These are phyloP conservation scores for Laspeyria flexula DNA, from an alignment of 2,888 invertebrate genomes.

Conservation along the genomic window DNA sequence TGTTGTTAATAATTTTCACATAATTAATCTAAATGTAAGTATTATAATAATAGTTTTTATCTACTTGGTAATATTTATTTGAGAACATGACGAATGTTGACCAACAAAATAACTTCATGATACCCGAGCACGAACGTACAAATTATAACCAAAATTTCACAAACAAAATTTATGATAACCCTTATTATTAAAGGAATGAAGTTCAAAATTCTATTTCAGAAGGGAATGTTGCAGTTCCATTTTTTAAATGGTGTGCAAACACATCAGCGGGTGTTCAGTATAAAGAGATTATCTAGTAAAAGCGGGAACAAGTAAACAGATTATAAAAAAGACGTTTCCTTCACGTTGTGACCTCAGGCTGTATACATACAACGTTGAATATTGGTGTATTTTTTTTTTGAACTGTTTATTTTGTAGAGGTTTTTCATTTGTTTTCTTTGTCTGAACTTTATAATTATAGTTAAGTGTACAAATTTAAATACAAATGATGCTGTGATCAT, in stretches of 20 bases:
- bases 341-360: conserved; percentile 59
- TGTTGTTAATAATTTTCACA: too few species aligned
- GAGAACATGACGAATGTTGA: too few species aligned
- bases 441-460: too few species aligned
- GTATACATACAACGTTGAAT: conserved; percentile 48
- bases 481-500: too few species aligned
- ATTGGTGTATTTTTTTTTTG: conserved; percentile 17
- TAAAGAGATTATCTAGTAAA: conserved; percentile 77
- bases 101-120: conserved; percentile 16
- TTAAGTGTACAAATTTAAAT: too few species aligned
- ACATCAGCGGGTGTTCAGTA: conserved; percentile 64
- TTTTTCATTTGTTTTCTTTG: background rate
- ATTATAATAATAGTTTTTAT: too few species aligned
- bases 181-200: conserved; percentile 13
- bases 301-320: conserved; percentile 78
- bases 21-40: too few species aligned
- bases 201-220: conserved; percentile 7
- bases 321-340: conserved; percentile 79
- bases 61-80: too few species aligned
- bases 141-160: conserved; percentile 1
- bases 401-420: background rate
- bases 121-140: conserved; percentile 20
- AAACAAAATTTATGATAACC: background rate
- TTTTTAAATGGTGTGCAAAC: conserved; percentile 58
- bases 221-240: conserved; percentile 24